These are phyloP conservation scores for Agrochola lychnidis DNA, from an alignment of 2,888 invertebrate genomes.

Conservation along the genomic window DNA sequence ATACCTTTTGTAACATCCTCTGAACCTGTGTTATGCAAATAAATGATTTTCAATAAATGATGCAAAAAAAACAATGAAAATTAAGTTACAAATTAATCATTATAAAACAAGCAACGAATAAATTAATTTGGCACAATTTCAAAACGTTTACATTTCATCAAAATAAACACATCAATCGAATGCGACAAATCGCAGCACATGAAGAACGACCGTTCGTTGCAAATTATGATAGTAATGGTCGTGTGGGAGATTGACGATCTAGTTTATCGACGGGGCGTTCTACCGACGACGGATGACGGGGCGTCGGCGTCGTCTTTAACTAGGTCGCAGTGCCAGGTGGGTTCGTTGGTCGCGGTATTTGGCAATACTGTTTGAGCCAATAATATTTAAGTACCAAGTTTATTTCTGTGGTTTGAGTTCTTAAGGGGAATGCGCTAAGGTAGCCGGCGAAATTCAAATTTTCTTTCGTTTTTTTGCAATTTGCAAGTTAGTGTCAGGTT, in stretches of 20 bases:
- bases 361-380: slow-evolving; percentile 33
- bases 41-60: too few species aligned
- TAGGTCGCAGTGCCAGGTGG: slow-evolving; percentile 67
- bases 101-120: neutral
- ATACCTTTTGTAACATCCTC: neutral
- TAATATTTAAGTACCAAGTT: neutral
- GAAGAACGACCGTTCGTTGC: slow-evolving; percentile 39
- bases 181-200: slow-evolving; percentile 45
- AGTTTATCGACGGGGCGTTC: slow-evolving; percentile 73
- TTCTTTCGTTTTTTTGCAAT: too few species aligned
- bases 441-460: too few species aligned
- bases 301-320: slow-evolving; percentile 48
- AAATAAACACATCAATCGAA: slow-evolving; percentile 29
- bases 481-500: too few species aligned
- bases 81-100: neutral
- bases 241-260: slow-evolving; percentile 75
- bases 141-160: slow-evolving; percentile 16
- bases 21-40: too few species aligned
- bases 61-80: neutral
- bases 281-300: slow-evolving; percentile 22
- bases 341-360: slow-evolving; percentile 56
- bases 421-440: neutral
- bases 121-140: neutral
- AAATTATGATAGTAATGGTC: slow-evolving; percentile 64
- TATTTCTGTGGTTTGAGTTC: neutral